Conservation (phyloP, 2,113 vertebrate genomes). For the Prietella phreatophila region DNA sequence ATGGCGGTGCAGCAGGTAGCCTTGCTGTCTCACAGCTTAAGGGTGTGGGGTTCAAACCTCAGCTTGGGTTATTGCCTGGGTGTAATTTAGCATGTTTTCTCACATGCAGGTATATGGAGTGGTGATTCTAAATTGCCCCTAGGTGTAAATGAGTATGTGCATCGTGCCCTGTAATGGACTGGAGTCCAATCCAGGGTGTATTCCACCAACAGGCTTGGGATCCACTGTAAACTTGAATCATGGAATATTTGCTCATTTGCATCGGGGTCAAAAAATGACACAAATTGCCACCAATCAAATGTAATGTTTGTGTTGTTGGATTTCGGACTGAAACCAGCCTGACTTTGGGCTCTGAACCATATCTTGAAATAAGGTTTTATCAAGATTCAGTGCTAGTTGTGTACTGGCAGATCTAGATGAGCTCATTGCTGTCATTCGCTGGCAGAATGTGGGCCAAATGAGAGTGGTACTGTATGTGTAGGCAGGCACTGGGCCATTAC, state of each 20-base stretch:
- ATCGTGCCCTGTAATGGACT: background rate
- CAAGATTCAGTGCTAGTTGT: background rate
- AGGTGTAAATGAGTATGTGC: background rate
- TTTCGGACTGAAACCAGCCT: background rate
- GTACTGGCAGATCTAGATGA: background rate
- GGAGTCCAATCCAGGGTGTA: background rate
- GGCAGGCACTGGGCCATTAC: conserved; percentile 21
- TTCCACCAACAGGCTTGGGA: background rate
- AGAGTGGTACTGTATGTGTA: conserved; percentile 12
- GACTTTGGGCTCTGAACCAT: background rate
- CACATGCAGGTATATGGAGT: too few species aligned
- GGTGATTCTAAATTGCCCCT: too few species aligned
- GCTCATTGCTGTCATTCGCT: conserved; percentile 7
- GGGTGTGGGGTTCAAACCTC: background rate
- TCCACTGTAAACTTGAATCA: background rate
- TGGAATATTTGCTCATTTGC: background rate
- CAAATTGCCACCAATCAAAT: background rate
- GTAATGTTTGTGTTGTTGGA: background rate
- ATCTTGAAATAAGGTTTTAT: background rate
- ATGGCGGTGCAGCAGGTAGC: background rate
- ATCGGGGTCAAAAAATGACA: background rate
- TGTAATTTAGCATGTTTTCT: background rate
- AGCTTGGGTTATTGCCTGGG: background rate
- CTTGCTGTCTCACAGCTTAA: background rate
- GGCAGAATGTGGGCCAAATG: conserved; percentile 21